phyloP scores from a whole-genome alignment of 2,113 vertebrate species.

The Sterrhoptilus dennistouni region DNA sequence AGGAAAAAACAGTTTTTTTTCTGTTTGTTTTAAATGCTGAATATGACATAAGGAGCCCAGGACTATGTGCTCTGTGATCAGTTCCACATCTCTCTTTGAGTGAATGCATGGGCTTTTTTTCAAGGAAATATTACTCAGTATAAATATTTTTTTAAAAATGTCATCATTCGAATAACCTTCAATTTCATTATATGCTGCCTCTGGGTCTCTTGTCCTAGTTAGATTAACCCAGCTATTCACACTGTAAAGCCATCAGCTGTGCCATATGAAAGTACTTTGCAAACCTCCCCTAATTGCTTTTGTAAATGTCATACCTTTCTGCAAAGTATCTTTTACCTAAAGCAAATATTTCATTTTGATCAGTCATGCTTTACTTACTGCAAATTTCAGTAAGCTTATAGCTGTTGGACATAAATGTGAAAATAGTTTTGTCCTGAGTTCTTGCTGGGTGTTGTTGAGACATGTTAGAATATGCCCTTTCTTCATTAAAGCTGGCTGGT shows the following conservation, averaged over 20 bases:
- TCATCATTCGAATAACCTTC: not conserved
- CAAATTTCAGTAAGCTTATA: not conserved
- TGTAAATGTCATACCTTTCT: not conserved
- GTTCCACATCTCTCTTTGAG: not conserved
- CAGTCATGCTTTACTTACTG: not conserved
- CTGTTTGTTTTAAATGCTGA: not conserved
- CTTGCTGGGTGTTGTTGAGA: not conserved
- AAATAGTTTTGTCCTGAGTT: not conserved
- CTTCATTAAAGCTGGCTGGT: not conserved
- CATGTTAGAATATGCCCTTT: rapidly evolving
- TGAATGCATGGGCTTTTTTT: not conserved
- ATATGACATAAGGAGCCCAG: not conserved
- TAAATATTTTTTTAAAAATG: not conserved
- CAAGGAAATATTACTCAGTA: not conserved
- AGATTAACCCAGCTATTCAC: not conserved
- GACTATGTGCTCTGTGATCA: not conserved
- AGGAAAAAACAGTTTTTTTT: not conserved
- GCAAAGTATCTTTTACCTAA: not conserved
- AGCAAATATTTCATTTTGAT: slow-evolving; percentile 6
- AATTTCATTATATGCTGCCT: not conserved
- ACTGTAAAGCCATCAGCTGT: not conserved
- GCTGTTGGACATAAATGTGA: not conserved
- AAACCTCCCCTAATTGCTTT: not conserved
- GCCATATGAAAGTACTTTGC: not conserved
- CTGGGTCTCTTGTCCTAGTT: not conserved